Conservation (phyloP, 2,113 vertebrate species). For the Sphyrna mokarran region DNA sequence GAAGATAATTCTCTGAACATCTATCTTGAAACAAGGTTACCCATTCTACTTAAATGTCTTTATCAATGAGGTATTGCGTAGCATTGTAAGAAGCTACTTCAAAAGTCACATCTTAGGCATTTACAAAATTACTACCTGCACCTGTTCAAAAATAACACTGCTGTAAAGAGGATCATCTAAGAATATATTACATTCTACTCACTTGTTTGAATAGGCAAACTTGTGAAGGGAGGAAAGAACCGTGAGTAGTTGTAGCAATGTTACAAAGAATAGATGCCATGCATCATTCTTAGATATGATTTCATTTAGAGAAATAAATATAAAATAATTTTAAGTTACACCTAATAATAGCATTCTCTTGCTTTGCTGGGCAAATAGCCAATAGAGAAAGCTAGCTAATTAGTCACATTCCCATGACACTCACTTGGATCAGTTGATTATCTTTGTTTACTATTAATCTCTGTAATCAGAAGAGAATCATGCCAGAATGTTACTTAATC, state of each 20-base stretch:
- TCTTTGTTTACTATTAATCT: not conserved
- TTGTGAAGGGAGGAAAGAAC: not conserved
- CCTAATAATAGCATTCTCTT: not conserved
- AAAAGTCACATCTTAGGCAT: not conserved
- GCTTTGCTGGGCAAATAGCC: not conserved
- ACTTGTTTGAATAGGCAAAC: not conserved
- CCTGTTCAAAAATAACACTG: not conserved
- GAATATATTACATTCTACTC: not conserved
- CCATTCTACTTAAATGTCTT: not conserved
- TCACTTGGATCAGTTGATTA: not conserved
- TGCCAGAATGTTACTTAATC: not conserved
- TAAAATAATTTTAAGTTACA: not conserved
- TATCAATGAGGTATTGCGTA: not conserved
- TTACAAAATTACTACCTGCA: not conserved
- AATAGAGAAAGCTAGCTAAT: not conserved
- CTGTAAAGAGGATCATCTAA: not conserved
- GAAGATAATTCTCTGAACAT: not conserved
- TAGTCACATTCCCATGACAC: not conserved
- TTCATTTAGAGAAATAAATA: not conserved
- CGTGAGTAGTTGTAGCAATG: not conserved
- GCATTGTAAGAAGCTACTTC: not conserved
- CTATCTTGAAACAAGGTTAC: not conserved
- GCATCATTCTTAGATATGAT: not conserved
- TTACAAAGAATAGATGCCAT: not conserved
- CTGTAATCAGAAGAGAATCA: not conserved